Conservation (phyloP, 2,888 invertebrate species). For the Drosophila tanythrix region DNA sequence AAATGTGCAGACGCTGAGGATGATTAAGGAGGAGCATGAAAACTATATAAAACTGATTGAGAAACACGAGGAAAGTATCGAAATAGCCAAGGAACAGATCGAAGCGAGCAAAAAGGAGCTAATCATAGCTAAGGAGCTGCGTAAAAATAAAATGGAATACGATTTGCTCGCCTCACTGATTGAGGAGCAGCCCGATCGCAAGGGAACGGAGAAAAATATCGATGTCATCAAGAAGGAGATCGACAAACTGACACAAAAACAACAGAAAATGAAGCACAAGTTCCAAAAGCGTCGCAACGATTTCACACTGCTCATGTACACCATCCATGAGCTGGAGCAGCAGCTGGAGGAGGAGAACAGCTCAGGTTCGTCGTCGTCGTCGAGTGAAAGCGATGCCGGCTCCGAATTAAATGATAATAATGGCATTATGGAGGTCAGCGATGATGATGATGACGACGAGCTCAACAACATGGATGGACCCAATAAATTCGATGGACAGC, state of each 20-base stretch:
- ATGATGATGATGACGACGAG: constrained; percentile 75
- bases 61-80: constrained; percentile 92
- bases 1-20: constrained; percentile 91
- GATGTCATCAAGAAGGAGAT: constrained; percentile 90
- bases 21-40: constrained; percentile 93
- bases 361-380: constrained; percentile 85
- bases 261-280: constrained; percentile 90
- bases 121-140: constrained; percentile 92
- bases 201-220: constrained; percentile 90
- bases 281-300: constrained; percentile 94
- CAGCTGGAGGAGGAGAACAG: constrained; percentile 90
- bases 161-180: constrained; percentile 96
- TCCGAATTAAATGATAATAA: constrained; percentile 59
- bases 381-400: constrained; percentile 51
- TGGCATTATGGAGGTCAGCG: constrained; percentile 76
- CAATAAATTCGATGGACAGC: constrained; percentile 53
- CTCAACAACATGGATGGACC: constrained; percentile 41
- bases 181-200: constrained; percentile 94
- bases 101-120: constrained; percentile 92
- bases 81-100: constrained; percentile 92
- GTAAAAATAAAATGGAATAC: constrained; percentile 96
- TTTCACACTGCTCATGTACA: constrained; percentile 94
- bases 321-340: constrained; percentile 93
- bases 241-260: constrained; percentile 89
- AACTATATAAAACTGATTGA: constrained; percentile 92